Evolutionary conservation across 2,797 vertebrate species (phyloP), one percentile per base, ranked within the genome.

Genomic region (Enteromius thamalakanensis): DNA sequence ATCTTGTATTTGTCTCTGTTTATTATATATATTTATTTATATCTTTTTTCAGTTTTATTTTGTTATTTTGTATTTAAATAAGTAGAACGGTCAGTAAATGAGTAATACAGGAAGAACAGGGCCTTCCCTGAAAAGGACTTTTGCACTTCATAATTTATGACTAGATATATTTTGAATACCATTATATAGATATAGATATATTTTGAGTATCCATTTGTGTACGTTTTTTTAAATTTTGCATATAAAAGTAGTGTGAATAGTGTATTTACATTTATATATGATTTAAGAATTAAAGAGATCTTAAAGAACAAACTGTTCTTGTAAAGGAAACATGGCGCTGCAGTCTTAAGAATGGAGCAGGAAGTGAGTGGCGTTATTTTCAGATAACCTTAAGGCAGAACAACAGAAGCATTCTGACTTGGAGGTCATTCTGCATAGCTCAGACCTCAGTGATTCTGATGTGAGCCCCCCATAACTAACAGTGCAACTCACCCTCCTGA

Each of bases 361-460:
- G 53, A 78, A 83, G 53, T 71, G 23, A 47, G 23, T 29, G 6
- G 19, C 2, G 21, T 26, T 78, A 78, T 78, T 71, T 78, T 83
- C 15, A 76, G 81, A 76, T 45, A 82, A 69, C 81, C 81, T 76
- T 69, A 68, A 76, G 81, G 23, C 60, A 49, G 40, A 65, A 19
- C 29, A 58, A 60, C 51, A 69, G 40, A 72, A 82, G 68, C 37
- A 67, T 76, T 74, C 34, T 72, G 60, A 68, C 71, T 37, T 60
- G 1, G 62, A 60, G 77, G 37, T 70, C 70, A 81, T 75, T 74
- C 40, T 15, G 26, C 47, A 72, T 81, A 68, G 74, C 26, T 65
- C 17, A 14, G 42, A 67, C 62, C n/a, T 49, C 17, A 49, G 34
- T 86, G 84, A 90, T 90, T 90, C 91, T 92, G 90, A 89, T 82